These are phyloP conservation scores for Sander vitreus DNA, from an alignment of 2,113 vertebrate genomes.

Conservation along the genomic window DNA sequence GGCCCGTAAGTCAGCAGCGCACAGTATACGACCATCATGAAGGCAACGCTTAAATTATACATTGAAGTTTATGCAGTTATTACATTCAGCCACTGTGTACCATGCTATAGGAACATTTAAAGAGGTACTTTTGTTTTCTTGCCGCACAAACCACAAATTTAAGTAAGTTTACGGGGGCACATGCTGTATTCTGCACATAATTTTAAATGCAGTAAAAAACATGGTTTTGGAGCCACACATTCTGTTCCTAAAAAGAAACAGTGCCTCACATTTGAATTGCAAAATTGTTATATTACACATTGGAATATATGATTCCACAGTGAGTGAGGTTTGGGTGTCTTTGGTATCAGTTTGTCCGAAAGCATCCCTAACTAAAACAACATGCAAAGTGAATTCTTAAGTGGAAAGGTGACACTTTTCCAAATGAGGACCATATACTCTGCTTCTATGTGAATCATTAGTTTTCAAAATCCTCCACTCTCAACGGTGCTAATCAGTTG, in stretches of 20 bases:
- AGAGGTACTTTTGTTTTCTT: conserved; percentile 1
- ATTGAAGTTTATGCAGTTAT: neutral
- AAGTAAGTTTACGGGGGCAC: neutral
- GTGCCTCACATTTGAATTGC: neutral
- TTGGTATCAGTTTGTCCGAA: neutral
- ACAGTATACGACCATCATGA: neutral
- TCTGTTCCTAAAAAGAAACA: neutral
- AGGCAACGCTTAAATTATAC: neutral
- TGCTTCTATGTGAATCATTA: conserved; percentile 67
- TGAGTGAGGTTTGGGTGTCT: neutral
- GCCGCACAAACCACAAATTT: neutral
- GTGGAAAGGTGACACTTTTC: conserved; percentile 31
- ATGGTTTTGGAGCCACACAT: neutral
- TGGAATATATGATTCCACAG: neutral
- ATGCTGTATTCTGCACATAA: conserved; percentile 4
- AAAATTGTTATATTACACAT: neutral
- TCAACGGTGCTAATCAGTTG: conserved; percentile 65
- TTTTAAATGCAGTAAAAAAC: conserved; percentile 19
- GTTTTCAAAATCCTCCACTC: conserved; percentile 61
- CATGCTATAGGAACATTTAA: neutral
- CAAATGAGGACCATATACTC: conserved; percentile 12
- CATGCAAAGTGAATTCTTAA: neutral
- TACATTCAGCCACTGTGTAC: neutral
- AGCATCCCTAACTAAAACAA: conserved; percentile 1
- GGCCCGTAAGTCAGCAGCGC: neutral